phyloP scores from a whole-genome alignment of 2,113 vertebrate species.

The Catharus minimus region DNA sequence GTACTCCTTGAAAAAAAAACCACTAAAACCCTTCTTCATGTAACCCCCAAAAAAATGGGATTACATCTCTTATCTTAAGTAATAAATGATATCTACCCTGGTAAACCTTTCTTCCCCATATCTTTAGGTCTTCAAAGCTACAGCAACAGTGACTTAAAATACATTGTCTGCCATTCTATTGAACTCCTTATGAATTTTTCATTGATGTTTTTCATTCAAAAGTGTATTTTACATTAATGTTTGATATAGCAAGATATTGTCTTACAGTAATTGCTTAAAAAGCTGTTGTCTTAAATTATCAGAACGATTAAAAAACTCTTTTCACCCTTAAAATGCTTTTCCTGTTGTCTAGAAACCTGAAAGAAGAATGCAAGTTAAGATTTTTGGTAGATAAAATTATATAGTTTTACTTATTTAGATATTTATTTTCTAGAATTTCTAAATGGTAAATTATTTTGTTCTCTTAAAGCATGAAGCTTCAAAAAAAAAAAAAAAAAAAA shows the following conservation, averaged over 20 bases:
- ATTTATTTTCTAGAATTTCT: neutral
- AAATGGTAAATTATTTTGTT: neutral
- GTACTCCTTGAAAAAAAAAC: neutral
- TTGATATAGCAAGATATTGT: neutral
- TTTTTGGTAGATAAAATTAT: neutral
- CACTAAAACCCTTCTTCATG: neutral
- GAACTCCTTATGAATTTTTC: neutral
- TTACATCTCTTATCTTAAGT: neutral
- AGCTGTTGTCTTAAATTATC: neutral
- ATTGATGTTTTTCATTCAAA: neutral
- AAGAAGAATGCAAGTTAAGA: neutral
- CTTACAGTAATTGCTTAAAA: neutral
- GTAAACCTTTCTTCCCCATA: neutral
- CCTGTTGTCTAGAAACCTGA: neutral
- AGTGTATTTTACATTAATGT: neutral
- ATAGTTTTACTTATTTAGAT: neutral
- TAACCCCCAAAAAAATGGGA: neutral
- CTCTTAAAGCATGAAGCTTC: neutral
- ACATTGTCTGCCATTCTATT: neutral
- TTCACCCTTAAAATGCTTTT: neutral
- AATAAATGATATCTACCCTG: neutral
- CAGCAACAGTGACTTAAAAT: neutral
- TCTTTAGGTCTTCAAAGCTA: neutral
- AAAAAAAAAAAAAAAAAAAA: neutral
- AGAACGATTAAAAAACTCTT: neutral